Evolutionary conservation across 1,140 invertebrate genomes (phyloP).

Genomic region (Drosophila equinoxialis): DNA sequence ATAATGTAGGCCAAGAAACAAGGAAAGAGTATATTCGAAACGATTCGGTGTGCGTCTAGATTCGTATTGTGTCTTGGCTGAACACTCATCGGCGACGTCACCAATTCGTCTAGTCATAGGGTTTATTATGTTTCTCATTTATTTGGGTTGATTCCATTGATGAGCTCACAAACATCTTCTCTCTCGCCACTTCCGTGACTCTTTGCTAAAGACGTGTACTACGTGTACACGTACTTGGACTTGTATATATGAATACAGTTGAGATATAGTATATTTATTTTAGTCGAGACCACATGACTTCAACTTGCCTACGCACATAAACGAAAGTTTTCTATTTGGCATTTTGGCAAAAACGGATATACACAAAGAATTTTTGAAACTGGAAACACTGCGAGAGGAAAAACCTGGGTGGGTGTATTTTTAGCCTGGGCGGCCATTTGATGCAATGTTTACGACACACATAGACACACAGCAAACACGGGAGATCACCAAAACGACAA

Average conservation of each 20-base stretch:
- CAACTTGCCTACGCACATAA: constrained; percentile 16
- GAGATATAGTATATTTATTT: constrained; percentile 29
- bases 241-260: constrained; percentile 36
- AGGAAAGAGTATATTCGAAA: too few species aligned
- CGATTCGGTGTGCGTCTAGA: too few species aligned
- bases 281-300: constrained; percentile 54
- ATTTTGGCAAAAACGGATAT: constrained; percentile 16
- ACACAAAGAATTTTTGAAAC: not conserved
- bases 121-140: constrained; percentile 35
- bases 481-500: constrained; percentile 8
- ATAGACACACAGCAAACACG: constrained; percentile 16
- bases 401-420: constrained; percentile 45
- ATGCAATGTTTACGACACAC: constrained; percentile 69
- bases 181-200: constrained; percentile 15
- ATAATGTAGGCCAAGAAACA: too few species aligned
- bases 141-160: constrained; percentile 53
- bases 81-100: constrained; percentile 33
- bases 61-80: constrained; percentile 39
- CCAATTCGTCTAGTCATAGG: constrained; percentile 15
- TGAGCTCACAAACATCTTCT: constrained; percentile 52
- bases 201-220: constrained; percentile 21
- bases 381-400: not conserved
- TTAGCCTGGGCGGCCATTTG: constrained; percentile 61
- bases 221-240: constrained; percentile 14
- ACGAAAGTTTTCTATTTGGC: constrained; percentile 22